phyloP scores from a whole-genome alignment of 1,140 invertebrate genomes.

The Chrysopa pallens region DNA sequence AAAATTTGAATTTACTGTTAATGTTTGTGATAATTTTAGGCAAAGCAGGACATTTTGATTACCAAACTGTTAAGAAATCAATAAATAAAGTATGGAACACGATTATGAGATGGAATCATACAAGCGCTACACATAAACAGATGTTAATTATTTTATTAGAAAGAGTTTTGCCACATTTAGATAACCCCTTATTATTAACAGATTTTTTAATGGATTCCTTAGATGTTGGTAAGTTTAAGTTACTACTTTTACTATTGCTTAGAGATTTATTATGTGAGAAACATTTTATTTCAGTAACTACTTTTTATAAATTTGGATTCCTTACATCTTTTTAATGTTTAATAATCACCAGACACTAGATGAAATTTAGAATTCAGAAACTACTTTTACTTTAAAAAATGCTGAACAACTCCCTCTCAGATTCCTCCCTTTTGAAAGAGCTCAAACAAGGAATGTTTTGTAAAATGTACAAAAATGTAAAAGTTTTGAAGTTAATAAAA shows the following conservation, averaged over 20 bases:
- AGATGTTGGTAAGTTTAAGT: constrained; percentile 41
- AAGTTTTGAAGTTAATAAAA: too few relatives aligned
- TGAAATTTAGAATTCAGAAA: neutral
- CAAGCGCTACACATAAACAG: constrained; percentile 50
- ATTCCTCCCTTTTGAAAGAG: too few relatives aligned
- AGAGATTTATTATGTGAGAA: constrained; percentile 2
- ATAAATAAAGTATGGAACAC: constrained; percentile 52
- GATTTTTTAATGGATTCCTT: constrained; percentile 86
- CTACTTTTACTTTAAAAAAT: too few relatives aligned
- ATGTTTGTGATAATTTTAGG: neutral
- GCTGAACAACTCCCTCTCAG: too few relatives aligned
- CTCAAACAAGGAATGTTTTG: too few relatives aligned
- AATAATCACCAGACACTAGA: neutral
- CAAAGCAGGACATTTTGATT: neutral
- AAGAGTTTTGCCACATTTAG: constrained; percentile 60
- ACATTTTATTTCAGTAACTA: neutral
- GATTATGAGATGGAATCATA: constrained; percentile 46
- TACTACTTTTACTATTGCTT: too few relatives aligned
- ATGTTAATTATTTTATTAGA: constrained; percentile 68
- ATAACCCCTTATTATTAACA: constrained; percentile 67
- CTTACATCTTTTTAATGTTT: neutral
- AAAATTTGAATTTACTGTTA: too few relatives aligned
- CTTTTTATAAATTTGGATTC: neutral
- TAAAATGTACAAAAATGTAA: too few relatives aligned
- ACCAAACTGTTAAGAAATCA: constrained; percentile 12